These are phyloP conservation scores for Gisinianus flammeolus DNA, from an alignment of 2,888 invertebrate genomes.

Conservation along the genomic window DNA sequence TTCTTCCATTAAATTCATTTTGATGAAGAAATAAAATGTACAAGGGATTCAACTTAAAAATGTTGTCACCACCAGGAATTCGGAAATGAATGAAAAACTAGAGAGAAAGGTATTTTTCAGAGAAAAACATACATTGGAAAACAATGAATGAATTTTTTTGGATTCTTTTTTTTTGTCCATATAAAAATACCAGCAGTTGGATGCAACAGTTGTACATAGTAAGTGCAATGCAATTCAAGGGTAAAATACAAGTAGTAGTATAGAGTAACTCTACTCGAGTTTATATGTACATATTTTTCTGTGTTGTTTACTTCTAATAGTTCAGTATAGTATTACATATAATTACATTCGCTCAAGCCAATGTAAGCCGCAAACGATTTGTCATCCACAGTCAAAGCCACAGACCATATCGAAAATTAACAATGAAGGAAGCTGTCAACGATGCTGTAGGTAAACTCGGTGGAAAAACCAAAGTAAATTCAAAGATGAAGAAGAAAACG, in stretches of 20 bases:
- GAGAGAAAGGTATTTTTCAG: neutral
- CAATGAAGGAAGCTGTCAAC: conserved; percentile 6
- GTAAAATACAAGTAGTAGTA: no score
- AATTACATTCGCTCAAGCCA: no score
- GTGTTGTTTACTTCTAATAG: no score
- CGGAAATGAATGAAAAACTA: neutral
- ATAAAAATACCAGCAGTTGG: neutral
- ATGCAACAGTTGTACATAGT: no score
- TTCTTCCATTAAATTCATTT: no score
- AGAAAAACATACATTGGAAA: neutral
- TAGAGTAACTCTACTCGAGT: no score
- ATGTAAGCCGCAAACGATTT: neutral
- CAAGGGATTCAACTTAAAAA: no score
- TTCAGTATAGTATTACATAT: no score
- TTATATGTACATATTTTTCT: no score
- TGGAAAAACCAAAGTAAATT: no score
- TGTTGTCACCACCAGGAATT: neutral
- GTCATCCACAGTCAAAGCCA: neutral
- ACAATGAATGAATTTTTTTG: neutral
- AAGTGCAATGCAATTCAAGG: no score
- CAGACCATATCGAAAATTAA: conserved; percentile 10
- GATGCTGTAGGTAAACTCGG: neutral
- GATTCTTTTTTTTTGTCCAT: neutral
- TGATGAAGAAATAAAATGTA: no score
- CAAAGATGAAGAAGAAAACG: neutral